Base-by-base conservation (phyloP, 2,113 vertebrate genomes). In the Fukomys damarensis region DNA sequence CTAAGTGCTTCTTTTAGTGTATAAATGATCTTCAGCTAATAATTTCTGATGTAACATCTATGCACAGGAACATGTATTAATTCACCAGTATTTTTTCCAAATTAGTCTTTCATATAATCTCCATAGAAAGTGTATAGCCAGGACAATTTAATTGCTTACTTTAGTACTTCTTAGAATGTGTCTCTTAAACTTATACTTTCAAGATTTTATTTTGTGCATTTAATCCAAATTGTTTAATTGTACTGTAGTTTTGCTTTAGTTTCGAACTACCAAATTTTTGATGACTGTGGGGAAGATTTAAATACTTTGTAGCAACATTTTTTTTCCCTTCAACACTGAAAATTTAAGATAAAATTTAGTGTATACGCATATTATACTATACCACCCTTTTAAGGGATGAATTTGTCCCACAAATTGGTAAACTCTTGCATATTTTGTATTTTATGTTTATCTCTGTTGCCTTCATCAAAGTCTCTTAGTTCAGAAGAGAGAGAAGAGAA, bases 401-500 rank as follows among this genome's bases (percentile, higher is more conserved):
- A 38, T 94, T 93, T 91, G 65, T 58, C 66, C 92, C 79, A 96
- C 58, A 96, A 54, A 93, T 65, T 83, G 59, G 3, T 81, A 95
- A 89, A 24, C 35, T n/a, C 84, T 77, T 89, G 70, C 61, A 82
- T 96, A 91, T 89, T 93, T 43, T 97, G 83, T 26, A 59, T 98
- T 97, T 96, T 89, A 49, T 96, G 7, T 28, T 93, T 96, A 95
- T 1, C 17, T 56, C 7, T 89, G 2, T 88, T 88, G 35, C 49
- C 76, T 94, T 74, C 91, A 89, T 96, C 86, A 52, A 91, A 97
- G 63, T 82, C 22, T 49, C 84, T 98, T 93, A 88, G 76, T 89
- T 13, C 0, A 94, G 3, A 76, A 92, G 68, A 84, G 41, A 66
- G 83, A 95, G 74, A 74, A 92, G 94, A 95, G 76, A 66, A 92